phyloP scores from a whole-genome alignment of 2,888 invertebrate genomes.

The Tipula lateralis region DNA sequence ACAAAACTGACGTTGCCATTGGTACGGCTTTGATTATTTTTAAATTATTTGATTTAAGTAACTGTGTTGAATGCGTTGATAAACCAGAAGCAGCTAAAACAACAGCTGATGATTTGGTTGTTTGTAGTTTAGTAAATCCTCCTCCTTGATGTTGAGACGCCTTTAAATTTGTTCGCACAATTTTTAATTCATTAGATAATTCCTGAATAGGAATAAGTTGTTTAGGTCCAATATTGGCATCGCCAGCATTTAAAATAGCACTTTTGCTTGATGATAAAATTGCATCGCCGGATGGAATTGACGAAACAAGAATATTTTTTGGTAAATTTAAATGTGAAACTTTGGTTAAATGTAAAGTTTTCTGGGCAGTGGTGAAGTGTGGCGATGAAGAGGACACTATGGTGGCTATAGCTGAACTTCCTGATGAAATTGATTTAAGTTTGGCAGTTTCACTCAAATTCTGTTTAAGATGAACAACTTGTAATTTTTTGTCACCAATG shows the following conservation, averaged over 20 bases:
- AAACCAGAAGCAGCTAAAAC: background rate
- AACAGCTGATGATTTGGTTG: background rate
- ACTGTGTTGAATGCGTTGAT: background rate
- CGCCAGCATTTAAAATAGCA: background rate
- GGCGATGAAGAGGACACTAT: background rate
- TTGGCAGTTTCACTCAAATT: background rate
- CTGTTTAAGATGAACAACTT: background rate
- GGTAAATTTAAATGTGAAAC: background rate
- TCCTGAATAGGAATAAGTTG: background rate
- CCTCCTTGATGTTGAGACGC: background rate
- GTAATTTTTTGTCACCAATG: background rate
- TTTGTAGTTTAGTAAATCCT: background rate
- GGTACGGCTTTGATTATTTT: background rate
- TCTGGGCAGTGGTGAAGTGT: background rate
- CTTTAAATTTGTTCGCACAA: background rate
- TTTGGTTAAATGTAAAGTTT: background rate
- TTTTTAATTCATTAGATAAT: background rate
- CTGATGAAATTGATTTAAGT: background rate
- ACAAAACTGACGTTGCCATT: background rate
- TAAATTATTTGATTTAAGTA: background rate
- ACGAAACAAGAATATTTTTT: background rate
- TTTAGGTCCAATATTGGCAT: background rate
- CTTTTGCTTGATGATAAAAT: background rate
- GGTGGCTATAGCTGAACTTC: background rate
- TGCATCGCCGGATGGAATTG: background rate